A percentile compares a stretch with the other conserved stretches of the same genome.
Conservation (phyloP, 1,140 invertebrate genomes). For the Caenorhabditis elegans region WBcel235 BX284604.4:3389501-3390000, state of each 20-base stretch:
- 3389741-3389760: too few relatives aligned
- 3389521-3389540: conserved; percentile 16
- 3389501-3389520: not conserved
- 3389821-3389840: not conserved
- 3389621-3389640: conserved; percentile 9
- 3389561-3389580: conserved; percentile 23
- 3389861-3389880: conserved; percentile 3
- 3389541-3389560: conserved; percentile 19
- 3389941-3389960: conserved; percentile 22
- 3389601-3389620: not conserved
- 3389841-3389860: not conserved
- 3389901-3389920: not conserved
- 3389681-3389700: conserved; percentile 17
- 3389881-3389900: not conserved
- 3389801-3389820: too few relatives aligned
- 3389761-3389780: too few relatives aligned
- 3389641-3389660: conserved; percentile 24
- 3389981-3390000: conserved; percentile 7
- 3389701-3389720: conserved; percentile 7
- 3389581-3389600: conserved; percentile 4
- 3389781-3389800: too few relatives aligned
- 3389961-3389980: conserved; percentile 25
- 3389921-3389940: not conserved
- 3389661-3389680: conserved; percentile 25
- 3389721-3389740: not conserved